Evolutionary conservation across 2,888 invertebrate genomes (phyloP).

Genomic region (Drosophila infuscata): DNA sequence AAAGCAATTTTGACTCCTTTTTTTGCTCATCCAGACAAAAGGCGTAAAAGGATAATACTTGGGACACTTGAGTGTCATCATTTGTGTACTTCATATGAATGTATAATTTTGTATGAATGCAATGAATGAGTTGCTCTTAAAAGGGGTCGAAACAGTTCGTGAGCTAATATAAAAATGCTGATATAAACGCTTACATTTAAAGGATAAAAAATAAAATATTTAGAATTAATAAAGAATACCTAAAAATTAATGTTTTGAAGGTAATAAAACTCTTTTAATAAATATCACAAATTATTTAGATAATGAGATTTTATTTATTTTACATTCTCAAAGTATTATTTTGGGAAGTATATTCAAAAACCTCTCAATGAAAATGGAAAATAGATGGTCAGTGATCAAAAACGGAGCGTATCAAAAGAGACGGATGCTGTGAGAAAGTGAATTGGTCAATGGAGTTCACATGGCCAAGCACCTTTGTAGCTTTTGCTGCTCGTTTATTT

Average conservation of each 20-base stretch:
- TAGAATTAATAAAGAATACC: not conserved
- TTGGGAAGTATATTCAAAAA: not conserved
- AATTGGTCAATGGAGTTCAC: conserved; percentile 30
- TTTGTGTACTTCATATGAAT: conserved; percentile 38
- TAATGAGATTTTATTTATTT: not conserved
- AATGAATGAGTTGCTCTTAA: conserved; percentile 13
- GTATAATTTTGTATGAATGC: conserved; percentile 36
- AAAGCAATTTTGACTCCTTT: not conserved
- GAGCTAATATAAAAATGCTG: conserved; percentile 6
- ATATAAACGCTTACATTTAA: not conserved
- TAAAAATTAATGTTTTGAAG: not conserved
- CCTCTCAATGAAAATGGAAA: not conserved
- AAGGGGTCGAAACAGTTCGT: conserved; percentile 16
- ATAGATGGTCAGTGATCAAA: not conserved
- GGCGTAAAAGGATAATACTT: conserved; percentile 74
- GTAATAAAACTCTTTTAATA: not conserved
- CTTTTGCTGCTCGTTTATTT: conserved; percentile 50
- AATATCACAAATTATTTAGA: not conserved
- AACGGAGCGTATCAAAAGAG: not conserved
- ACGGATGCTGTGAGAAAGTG: conserved; percentile 25
- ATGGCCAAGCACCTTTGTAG: conserved; percentile 40
- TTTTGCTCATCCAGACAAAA: conserved; percentile 35
- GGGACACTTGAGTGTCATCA: conserved; percentile 74
- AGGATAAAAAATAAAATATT: not conserved
- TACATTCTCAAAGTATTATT: not conserved